Evolutionary conservation across 2,113 vertebrate genomes (phyloP).

Genomic region (Eolophus roseicapilla): DNA sequence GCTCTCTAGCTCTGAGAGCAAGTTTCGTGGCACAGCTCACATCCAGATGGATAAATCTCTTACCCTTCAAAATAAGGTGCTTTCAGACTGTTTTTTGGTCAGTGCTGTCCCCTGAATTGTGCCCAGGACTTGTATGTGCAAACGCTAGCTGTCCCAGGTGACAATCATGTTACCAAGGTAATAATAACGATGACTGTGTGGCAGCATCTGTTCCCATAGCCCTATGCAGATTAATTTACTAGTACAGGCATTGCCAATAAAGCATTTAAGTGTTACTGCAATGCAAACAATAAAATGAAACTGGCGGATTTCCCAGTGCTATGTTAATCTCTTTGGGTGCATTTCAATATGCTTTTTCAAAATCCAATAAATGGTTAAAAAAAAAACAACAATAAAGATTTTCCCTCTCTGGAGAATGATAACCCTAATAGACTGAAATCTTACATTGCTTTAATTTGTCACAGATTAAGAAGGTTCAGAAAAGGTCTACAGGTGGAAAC

Average conservation of each 20-base stretch:
- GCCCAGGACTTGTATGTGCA: background rate
- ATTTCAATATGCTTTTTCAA: background rate
- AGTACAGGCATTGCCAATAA: background rate
- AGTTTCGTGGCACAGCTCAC: background rate
- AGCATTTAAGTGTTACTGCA: background rate
- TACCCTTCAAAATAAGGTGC: background rate
- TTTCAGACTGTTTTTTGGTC: background rate
- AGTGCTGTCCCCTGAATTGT: background rate
- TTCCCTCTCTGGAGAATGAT: background rate
- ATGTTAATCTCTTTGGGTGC: background rate
- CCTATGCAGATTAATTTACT: background rate
- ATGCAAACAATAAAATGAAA: background rate
- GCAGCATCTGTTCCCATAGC: background rate
- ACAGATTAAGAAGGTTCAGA: background rate
- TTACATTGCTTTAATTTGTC: background rate
- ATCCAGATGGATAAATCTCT: background rate
- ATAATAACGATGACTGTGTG: background rate
- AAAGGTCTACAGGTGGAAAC: background rate
- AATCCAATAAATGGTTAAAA: background rate
- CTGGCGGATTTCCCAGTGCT: background rate
- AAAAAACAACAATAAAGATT: background rate
- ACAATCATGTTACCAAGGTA: background rate
- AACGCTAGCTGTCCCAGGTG: background rate
- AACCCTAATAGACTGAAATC: background rate
- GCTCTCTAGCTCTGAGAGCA: background rate